Evolutionary conservation across 1,140 invertebrate species (phyloP).

Genomic region (Hylaeus anthracinus): DNA sequence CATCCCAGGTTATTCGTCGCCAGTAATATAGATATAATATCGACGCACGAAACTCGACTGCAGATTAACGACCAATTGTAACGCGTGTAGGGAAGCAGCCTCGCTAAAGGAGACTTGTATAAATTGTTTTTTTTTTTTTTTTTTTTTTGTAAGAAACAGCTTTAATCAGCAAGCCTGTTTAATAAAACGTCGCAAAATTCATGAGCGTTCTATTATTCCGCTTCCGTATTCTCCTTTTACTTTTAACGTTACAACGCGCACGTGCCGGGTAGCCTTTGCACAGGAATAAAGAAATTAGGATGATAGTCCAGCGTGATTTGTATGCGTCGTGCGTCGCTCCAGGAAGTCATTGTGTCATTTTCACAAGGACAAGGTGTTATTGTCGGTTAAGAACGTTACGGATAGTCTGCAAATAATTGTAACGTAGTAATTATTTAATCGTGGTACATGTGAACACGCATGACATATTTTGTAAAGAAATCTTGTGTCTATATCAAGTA

Average conservation of each 20-base stretch:
- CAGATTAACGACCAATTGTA: background rate
- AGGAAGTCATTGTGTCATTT: background rate
- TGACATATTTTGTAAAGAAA: too few relatives aligned
- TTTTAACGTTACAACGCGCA: background rate
- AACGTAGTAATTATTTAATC: too few relatives aligned
- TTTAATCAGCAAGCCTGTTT: background rate
- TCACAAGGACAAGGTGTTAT: background rate
- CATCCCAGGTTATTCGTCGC: background rate
- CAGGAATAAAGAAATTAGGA: constrained; percentile 5
- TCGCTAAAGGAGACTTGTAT: background rate
- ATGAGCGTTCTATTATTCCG: background rate
- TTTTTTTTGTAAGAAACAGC: background rate
- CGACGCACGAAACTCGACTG: too few relatives aligned
- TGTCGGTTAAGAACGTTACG: too few relatives aligned
- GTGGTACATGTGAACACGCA: too few relatives aligned
- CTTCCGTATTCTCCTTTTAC: constrained; percentile 8
- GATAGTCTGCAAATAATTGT: too few relatives aligned
- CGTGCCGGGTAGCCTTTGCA: background rate
- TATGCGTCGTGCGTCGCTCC: background rate
- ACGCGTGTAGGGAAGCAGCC: too few relatives aligned
- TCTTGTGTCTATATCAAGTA: too few relatives aligned
- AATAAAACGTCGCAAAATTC: background rate
- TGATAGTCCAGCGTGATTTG: background rate
- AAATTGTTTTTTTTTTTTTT: background rate
- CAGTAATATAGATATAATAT: background rate